Evolutionary conservation across 1,140 invertebrate genomes (phyloP), one percentile per base, ranked within the genome.

Genomic region (Contarinia nasturtii): DNA sequence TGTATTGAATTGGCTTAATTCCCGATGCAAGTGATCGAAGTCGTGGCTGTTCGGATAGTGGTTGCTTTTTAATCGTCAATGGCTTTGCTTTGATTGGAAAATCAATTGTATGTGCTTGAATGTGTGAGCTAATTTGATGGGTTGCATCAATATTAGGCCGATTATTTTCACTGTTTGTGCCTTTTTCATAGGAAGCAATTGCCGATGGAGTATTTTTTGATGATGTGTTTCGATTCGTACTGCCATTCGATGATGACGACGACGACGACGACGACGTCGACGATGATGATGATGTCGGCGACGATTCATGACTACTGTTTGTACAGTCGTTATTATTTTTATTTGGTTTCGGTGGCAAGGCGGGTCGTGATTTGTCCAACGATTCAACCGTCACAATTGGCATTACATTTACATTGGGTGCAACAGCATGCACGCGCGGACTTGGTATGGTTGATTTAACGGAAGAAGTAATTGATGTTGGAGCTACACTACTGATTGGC

Each of bases 401-500:
- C 53, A 65, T 44, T 19, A 58, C 58, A 36, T 45, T 49, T 21
- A 61, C 52, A 48, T 54, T 63, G n/a, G 61, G 61, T 14, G 61
- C 61, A 44, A 64, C 61, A 0, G 58, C 55, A 46, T 63, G 62
- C 33, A 64, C 61, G 37, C 63, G 63, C 1, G 61, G 61, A 34
- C 56, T 62, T 52, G 82, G 56, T 75, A 80, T 53, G 74, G 84
- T 59, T 79, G 76, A 60, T 77, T 82, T 53, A 65, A 56, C 70
- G 57, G 76, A 80, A 19, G 76, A 79, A 58, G 75, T 74, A 52
- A 79, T 68, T 46, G 75, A 75, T 53, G 77, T 84, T 21, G 82
- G 82, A 46, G 82, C 80, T 40, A 86, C 82, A 63, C 81, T 86
- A 54, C 81, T 86, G 46, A 86, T 79, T 45, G 83, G 83, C 60